Evolutionary conservation across 2,113 vertebrate genomes (phyloP).

Genomic region (Bujurquina vittata): DNA sequence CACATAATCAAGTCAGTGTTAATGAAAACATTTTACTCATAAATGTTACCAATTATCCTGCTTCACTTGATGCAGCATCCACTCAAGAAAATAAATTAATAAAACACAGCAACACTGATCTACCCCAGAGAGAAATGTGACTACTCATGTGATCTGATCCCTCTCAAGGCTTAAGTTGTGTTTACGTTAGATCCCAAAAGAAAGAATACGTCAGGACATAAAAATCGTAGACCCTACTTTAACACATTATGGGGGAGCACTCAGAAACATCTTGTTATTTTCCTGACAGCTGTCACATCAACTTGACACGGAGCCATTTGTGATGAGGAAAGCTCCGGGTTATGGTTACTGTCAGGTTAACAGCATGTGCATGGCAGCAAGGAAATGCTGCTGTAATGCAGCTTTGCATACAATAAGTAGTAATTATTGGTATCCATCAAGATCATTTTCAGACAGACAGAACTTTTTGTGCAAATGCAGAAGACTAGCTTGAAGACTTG

Average conservation of each 20-base stretch:
- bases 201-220: constrained; percentile 14
- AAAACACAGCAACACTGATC: neutral
- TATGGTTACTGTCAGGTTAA: neutral
- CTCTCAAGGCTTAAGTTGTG: constrained; percentile 5
- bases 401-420: neutral
- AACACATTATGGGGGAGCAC: neutral
- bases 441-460: neutral
- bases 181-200: constrained; percentile 3
- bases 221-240: constrained; percentile 1
- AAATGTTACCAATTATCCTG: neutral
- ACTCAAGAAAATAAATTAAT: neutral
- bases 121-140: constrained; percentile 7
- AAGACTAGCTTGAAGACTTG: neutral
- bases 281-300: constrained; percentile 31
- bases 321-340: constrained; percentile 25
- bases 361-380: too few relatives aligned
- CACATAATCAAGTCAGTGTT: neutral
- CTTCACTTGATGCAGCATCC: neutral
- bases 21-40: neutral
- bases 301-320: neutral
- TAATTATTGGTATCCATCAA: neutral
- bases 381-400: too few relatives aligned
- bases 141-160: constrained; percentile 4
- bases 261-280: constrained; percentile 9
- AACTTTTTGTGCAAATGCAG: neutral